Base-by-base conservation (phyloP, 2,888 invertebrate genomes). In the Coleophora flavipennella region DNA sequence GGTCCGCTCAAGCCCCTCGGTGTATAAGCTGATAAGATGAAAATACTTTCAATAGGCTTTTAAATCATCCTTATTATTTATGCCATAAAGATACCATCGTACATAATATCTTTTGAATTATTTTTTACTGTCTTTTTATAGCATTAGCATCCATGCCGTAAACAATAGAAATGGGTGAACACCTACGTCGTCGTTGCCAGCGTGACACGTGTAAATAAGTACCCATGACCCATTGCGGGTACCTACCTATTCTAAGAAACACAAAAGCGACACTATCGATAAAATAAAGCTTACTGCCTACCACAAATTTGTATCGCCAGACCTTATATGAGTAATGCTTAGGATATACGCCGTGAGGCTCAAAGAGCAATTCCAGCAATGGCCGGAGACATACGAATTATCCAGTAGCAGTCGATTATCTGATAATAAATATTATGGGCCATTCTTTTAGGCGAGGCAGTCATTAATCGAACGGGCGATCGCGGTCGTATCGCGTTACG, bases 401-500 rank as follows among this genome's bases (percentile, higher is more conserved):
- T 72, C 77, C 83, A 62, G 84, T 84, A 84, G 84, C 83, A 63
- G 59, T 43, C 65, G 67, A 71, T 77, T 81, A 84, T 84, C 84
- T 74, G 80, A 84, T 84, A 80, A 83, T 81, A 83, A 83, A 84
- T 83, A 83, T 83, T 80, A 74, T 75, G 67, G 75, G 69, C 78
- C 79, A 81, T 84, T 84, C 83, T 84, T 84, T 84, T 83, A 79
- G 78, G 74, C 72, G 77, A 73, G 77, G 67, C 71, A 67, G 78
- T 79, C 83, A 84, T 84, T 83, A 83, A 84, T 83, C 79, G 74
- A 75, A 63, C 51, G 70, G 71, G 74, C 76, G 83, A 84, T 84
- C 76, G 70, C 65, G 73, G 62, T 59, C 70, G 75, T 81, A 83
- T 84, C 83, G 76, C 67, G 75, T 80, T 81, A 80, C 81, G 75